Evolutionary conservation across 37 sponge, comb jelly and placozoan genomes (phyloP).

Genomic region (Oopsacas minuta): DNA sequence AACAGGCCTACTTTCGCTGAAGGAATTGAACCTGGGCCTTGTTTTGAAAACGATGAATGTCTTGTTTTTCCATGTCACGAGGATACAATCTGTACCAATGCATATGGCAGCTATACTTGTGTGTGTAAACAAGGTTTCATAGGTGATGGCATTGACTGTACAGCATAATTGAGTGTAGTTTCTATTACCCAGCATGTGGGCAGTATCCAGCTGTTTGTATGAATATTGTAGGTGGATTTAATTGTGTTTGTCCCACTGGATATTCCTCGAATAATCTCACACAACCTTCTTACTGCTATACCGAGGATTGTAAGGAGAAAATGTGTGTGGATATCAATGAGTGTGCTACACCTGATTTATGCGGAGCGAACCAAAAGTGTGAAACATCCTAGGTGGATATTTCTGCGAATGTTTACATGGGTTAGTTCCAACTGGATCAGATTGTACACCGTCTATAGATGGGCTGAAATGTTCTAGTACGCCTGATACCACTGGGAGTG

Average conservation of each 20-base stretch:
- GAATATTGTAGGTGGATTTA: background rate
- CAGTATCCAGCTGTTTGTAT: background rate
- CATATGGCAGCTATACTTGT: background rate
- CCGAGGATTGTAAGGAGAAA: background rate
- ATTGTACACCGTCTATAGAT: background rate
- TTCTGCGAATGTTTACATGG: background rate
- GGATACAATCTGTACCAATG: background rate
- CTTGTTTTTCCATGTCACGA: background rate
- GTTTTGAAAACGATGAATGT: background rate
- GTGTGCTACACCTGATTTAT: background rate
- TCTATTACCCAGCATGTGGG: background rate
- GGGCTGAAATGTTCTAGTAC: background rate
- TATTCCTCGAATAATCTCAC: background rate
- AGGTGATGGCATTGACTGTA: background rate
- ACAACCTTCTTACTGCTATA: background rate
- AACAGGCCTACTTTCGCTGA: background rate
- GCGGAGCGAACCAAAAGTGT: background rate
- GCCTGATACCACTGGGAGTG: background rate
- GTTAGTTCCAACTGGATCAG: background rate
- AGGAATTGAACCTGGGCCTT: background rate
- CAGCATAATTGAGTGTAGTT: background rate
- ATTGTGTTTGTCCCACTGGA: background rate
- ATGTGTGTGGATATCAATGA: background rate
- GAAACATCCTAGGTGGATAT: background rate
- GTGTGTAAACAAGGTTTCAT: background rate